Base-by-base conservation (phyloP, 1,140 invertebrate species). In the Tenebrio molitor region DNA sequence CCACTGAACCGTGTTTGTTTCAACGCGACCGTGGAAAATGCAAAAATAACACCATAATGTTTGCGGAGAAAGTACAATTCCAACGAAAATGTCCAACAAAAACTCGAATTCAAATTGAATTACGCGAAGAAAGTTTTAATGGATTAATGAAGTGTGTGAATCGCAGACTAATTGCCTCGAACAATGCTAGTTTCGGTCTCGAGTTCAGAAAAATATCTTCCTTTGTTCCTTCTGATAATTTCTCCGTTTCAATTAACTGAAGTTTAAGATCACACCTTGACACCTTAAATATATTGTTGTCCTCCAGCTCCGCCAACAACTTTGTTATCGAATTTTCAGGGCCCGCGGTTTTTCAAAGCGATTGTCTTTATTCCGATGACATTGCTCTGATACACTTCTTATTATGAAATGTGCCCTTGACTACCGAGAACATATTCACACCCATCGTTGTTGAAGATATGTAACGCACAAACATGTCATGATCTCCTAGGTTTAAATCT, bases 101-200 rank as follows among this genome's bases (percentile, higher is more conserved):
- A 29, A 8, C 25, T 29, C 3, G 8, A 29, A 29, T 29, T 29
- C 8, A 29, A 29, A 29, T 29, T 29, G 3, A 29, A 29, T 29
- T 8, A 29, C 25, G 8, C 8, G 25, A 29, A 29, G 25, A 58
- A 58, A 58, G 46, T 58, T 58, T 58, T 46, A 46, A 46, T 46
- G 12, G 16, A 46, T 17, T 19, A 17, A 46, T 16, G 36, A 15
- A 58, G 23, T 58, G n/a, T 29, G 21, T 15, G 21, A 29, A 17
- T 7, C n/a, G 50, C n/a, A 29, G 17, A 12, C 12, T 15, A 58
- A 58, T 58, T 58, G 29, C 7, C 21, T 14, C n/a, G 29, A 58
- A 58, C 50, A 58, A 58, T 25, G 50, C 4, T 12, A 50, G 17
- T 50, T 50, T 50, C 42, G 16, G 42, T 14, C 42, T 14, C 15